A percentile compares a stretch with the other conserved stretches of the same genome.
phyloP scores from a whole-genome alignment of 2,797 vertebrate genomes.

The Sebastes flavidus region DNA sequence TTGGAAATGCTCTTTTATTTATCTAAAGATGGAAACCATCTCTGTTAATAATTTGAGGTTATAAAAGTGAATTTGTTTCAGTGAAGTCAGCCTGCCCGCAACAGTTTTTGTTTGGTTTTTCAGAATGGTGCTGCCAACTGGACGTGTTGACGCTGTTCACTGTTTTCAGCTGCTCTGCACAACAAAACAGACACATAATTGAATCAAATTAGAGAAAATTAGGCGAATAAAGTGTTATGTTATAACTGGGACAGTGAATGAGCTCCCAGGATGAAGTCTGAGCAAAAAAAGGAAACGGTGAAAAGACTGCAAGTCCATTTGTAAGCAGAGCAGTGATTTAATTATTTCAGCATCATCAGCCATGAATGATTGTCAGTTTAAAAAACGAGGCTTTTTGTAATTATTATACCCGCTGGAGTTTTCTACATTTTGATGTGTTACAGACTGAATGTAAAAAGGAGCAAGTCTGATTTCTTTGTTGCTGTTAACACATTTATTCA shows the following conservation, averaged over 20 bases:
- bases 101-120: neutral
- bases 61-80: neutral
- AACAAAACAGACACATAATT: slow-evolving; percentile 2
- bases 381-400: neutral
- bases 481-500: neutral
- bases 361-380: neutral
- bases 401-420: neutral
- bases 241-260: neutral
- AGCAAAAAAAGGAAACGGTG: neutral
- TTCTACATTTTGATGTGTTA: neutral
- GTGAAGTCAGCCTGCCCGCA: neutral
- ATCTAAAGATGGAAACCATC: neutral
- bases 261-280: neutral
- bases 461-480: neutral
- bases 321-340: neutral
- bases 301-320: neutral
- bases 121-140: neutral
- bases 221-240: neutral
- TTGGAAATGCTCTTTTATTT: neutral
- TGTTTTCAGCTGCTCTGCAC: neutral
- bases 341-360: slow-evolving; percentile 10
- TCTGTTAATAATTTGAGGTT: neutral
- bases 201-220: slow-evolving; percentile 24
- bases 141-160: neutral
- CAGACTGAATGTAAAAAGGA: neutral